Conservation (phyloP, 2,113 vertebrate genomes). For the Australoheros scitulus region DNA sequence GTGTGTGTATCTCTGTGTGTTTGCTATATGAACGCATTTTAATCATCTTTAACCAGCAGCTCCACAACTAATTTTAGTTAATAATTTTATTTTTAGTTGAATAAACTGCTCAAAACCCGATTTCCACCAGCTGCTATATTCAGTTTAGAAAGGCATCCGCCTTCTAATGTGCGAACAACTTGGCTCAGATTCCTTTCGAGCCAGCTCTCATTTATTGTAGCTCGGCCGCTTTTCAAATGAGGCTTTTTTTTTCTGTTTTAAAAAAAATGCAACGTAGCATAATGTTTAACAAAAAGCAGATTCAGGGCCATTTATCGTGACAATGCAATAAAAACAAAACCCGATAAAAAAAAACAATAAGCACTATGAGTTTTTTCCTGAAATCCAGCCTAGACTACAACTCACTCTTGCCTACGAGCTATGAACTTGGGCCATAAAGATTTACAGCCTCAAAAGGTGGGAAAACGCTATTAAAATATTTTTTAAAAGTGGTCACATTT, state of each 20-base stretch:
- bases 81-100: background rate
- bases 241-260: fast-evolving
- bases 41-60: background rate
- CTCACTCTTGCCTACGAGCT: conserved; percentile 39
- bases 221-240: background rate
- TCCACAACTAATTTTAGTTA: background rate
- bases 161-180: conserved; percentile 32
- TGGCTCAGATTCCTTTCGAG: conserved; percentile 24
- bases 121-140: background rate
- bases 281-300: background rate
- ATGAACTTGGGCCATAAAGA: conserved; percentile 69
- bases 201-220: background rate
- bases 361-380: background rate
- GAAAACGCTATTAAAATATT: conserved; percentile 62
- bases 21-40: background rate
- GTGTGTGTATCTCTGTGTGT: background rate
- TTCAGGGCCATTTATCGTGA: background rate
- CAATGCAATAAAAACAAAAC: background rate
- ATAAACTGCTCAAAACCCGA: background rate
- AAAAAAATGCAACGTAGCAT: background rate
- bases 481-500: conserved; percentile 26
- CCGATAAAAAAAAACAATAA: conserved; percentile 12
- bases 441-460: conserved; percentile 73
- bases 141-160: background rate
- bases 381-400: conserved; percentile 12